A percentile compares a stretch with the other conserved stretches of the same genome.
phyloP scores from a whole-genome alignment of 2,113 vertebrate genomes.

The Cyphomyrus plagiostoma region DNA sequence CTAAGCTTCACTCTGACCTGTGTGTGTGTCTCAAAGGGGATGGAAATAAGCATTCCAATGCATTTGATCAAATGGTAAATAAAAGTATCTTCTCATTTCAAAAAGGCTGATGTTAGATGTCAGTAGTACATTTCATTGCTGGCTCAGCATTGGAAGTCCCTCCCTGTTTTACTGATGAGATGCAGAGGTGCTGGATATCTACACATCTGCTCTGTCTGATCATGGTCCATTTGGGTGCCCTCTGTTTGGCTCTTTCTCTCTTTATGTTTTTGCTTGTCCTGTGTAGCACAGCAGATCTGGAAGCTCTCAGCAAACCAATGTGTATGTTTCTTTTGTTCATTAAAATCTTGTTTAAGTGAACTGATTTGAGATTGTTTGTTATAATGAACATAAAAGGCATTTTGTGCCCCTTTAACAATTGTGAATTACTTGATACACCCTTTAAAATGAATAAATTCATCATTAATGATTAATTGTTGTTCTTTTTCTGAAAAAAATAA shows the following conservation, averaged over 20 bases:
- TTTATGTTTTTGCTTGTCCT: neutral
- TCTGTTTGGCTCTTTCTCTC: neutral
- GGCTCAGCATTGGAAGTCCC: neutral
- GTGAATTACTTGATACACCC: neutral
- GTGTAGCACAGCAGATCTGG: neutral
- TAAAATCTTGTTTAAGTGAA: neutral
- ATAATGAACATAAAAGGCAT: neutral
- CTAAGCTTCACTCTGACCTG: neutral
- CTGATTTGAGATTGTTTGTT: neutral
- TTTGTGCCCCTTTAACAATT: neutral
- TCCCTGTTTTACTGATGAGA: neutral
- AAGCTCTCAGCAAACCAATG: neutral
- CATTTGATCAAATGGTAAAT: neutral
- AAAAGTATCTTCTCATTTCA: neutral
- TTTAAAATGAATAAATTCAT: neutral
- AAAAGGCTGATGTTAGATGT: neutral
- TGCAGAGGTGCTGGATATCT: neutral
- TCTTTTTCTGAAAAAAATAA: neutral
- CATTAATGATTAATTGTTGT: neutral
- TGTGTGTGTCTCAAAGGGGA: neutral
- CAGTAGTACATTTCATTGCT: neutral
- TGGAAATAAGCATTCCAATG: neutral
- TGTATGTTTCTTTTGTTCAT: neutral
- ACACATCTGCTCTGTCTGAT: neutral
- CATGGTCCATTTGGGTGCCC: constrained; percentile 12